A percentile compares a stretch with the other conserved stretches of the same genome.
Conservation (phyloP, 2,797 vertebrate species). For the Percopsis omiscomaycus region DNA sequence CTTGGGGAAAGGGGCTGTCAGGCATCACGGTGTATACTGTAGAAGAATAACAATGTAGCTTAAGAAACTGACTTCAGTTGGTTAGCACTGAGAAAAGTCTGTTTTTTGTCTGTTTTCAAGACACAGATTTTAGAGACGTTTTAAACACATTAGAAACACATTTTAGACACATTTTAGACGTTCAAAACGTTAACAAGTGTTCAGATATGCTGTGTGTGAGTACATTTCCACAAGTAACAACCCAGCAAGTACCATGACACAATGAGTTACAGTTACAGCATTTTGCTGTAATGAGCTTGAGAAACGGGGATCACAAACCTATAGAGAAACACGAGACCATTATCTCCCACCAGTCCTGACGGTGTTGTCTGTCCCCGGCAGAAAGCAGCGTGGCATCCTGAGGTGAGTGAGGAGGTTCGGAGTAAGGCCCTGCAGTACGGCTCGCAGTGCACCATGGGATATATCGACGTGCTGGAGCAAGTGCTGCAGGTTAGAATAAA, state of each 20-base stretch:
- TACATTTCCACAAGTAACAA: not conserved
- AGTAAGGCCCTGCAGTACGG: conserved; percentile 85
- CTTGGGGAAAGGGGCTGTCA: not conserved
- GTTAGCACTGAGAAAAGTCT: no score
- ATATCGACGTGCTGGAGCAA: conserved; percentile 91
- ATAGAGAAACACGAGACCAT: no score
- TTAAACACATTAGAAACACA: not conserved
- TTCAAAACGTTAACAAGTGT: no score
- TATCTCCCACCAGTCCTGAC: no score
- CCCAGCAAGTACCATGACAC: not conserved
- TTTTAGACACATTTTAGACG: not conserved
- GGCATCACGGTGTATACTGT: no score
- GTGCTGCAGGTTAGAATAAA: conserved; percentile 85
- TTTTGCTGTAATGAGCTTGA: no score
- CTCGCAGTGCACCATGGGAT: conserved; percentile 88
- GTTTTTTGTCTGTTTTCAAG: no score
- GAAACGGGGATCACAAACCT: no score
- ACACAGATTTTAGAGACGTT: no score
- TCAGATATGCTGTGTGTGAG: not conserved
- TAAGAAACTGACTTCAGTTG: not conserved
- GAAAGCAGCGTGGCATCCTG: conserved; percentile 92
- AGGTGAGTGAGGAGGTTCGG: conserved; percentile 86
- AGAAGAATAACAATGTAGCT: conserved; percentile 5
- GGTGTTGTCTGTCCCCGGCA: conserved; percentile 53
- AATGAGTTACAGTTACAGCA: no score